Evolutionary conservation across 2,113 vertebrate species (phyloP).

Genomic region (Trichomycterus rosablanca): DNA sequence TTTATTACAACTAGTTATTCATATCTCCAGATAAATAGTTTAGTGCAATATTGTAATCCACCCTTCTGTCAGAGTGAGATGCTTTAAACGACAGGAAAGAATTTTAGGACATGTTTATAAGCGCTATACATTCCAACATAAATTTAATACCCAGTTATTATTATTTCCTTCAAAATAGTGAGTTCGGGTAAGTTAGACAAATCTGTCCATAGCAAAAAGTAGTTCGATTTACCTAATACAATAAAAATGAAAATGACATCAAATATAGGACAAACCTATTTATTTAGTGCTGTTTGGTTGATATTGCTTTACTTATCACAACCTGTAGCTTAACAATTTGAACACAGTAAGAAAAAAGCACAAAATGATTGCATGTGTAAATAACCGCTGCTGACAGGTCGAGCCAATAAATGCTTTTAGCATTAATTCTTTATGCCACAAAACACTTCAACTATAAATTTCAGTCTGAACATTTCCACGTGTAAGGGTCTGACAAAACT

Average conservation of each 20-base stretch:
- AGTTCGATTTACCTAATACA: too few relatives aligned
- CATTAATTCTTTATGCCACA: conserved; percentile 35
- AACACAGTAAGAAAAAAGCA: conserved; percentile 1
- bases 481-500: conserved; percentile 46
- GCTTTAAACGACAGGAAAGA: not conserved
- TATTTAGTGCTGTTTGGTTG: too few relatives aligned
- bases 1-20: too few relatives aligned
- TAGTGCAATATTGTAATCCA: too few relatives aligned
- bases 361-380: conserved; percentile 1
- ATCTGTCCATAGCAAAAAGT: too few relatives aligned
- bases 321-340: conserved; percentile 14
- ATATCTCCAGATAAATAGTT: conserved; percentile 3
- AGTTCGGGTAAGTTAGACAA: too few relatives aligned
- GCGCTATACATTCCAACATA: too few relatives aligned
- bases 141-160: too few relatives aligned
- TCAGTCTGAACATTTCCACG: too few relatives aligned
- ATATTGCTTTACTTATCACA: not conserved
- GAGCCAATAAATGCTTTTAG: not conserved
- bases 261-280: too few relatives aligned
- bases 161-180: too few relatives aligned
- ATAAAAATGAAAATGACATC: too few relatives aligned
- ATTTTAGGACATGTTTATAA: conserved; percentile 4
- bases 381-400: conserved; percentile 4
- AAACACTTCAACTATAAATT: not conserved
- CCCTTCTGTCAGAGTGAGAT: not conserved